A percentile compares a stretch with the other conserved stretches of the same genome.
These are phyloP conservation scores for Hypsibius dujardini DNA, from an alignment of 1,140 invertebrate genomes.

Conservation along the genomic window DNA sequence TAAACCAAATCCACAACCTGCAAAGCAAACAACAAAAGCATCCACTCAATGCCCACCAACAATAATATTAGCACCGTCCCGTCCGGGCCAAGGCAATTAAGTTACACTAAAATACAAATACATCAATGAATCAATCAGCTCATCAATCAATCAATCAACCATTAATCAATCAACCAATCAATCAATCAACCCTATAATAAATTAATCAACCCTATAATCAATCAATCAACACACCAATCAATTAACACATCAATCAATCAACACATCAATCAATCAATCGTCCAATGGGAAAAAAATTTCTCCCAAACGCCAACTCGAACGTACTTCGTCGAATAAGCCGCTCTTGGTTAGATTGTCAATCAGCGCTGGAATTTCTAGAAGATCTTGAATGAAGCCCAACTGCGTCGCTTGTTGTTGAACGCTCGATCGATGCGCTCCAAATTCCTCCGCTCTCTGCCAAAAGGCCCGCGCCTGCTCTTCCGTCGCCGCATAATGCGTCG, in stretches of 20 bases:
- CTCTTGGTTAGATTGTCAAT: not conserved
- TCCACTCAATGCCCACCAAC: slow-evolving; percentile 7
- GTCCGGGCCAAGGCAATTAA: slow-evolving; percentile 20
- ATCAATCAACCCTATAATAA: too few relatives aligned
- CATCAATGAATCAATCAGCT: not conserved
- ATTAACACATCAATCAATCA: too few relatives aligned
- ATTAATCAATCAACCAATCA: too few relatives aligned
- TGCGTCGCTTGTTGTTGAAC: not conserved
- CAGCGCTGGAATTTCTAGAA: not conserved
- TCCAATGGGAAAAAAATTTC: too few relatives aligned
- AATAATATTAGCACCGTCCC: not conserved
- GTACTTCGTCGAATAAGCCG: slow-evolving; percentile 7
- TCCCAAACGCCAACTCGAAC: not conserved
- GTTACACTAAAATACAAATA: not conserved
- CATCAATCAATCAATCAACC: slow-evolving; percentile 19
- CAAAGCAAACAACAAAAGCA: slow-evolving; percentile 27
- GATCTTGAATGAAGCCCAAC: not conserved
- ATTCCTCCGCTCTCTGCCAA: not conserved
- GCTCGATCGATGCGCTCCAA: not conserved
- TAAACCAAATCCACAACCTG: slow-evolving; percentile 50
- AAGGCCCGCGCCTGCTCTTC: not conserved
- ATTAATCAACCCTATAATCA: too few relatives aligned
- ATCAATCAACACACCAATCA: too few relatives aligned
- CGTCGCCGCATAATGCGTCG: not conserved
- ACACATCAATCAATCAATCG: too few relatives aligned